A percentile compares a stretch with the other conserved stretches of the same genome.
These are phyloP conservation scores for Onthophagus taurus DNA, from an alignment of 1,140 invertebrate species.

Conservation along the genomic window DNA sequence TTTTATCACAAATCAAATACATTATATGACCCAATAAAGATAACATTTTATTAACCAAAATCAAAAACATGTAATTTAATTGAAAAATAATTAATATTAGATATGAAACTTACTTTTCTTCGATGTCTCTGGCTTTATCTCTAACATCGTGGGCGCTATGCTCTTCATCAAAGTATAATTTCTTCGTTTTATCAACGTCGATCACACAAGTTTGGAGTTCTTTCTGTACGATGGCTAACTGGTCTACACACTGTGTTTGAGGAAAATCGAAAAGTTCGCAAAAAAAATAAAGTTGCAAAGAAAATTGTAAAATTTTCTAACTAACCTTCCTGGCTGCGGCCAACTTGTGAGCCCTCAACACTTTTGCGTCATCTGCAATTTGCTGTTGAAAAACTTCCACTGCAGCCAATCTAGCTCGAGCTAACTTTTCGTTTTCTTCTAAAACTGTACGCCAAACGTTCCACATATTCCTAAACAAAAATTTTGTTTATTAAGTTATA, in stretches of 20 bases:
- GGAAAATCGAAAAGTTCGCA: conserved; percentile 11
- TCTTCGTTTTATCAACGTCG: conserved; percentile 91
- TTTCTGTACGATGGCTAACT: conserved; percentile 78
- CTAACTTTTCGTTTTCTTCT: conserved; percentile 91
- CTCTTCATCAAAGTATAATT: conserved; percentile 91
- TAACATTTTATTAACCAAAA: too few relatives aligned
- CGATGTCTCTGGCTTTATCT: conserved; percentile 89
- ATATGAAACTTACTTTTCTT: conserved; percentile 78
- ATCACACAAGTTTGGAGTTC: conserved; percentile 78
- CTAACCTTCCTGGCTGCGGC: conserved; percentile 78
- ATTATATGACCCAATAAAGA: too few relatives aligned
- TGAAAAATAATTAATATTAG: background rate
- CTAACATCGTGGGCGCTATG: conserved; percentile 89
- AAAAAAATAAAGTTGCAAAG: background rate
- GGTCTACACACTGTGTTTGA: conserved; percentile 74
- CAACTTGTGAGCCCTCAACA: conserved; percentile 71
- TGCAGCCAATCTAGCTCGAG: conserved; percentile 78
- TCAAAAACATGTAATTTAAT: background rate
- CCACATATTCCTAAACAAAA: conserved; percentile 98
- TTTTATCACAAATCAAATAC: too few relatives aligned
- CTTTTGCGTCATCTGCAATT: conserved; percentile 87
- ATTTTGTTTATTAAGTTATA: too few relatives aligned
- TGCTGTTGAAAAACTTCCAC: conserved; percentile 90
- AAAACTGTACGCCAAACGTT: conserved; percentile 90
- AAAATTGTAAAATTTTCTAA: too few relatives aligned